These are phyloP conservation scores for Chloropsis cyanopogon DNA, from an alignment of 2,113 vertebrate species.

Conservation along the genomic window DNA sequence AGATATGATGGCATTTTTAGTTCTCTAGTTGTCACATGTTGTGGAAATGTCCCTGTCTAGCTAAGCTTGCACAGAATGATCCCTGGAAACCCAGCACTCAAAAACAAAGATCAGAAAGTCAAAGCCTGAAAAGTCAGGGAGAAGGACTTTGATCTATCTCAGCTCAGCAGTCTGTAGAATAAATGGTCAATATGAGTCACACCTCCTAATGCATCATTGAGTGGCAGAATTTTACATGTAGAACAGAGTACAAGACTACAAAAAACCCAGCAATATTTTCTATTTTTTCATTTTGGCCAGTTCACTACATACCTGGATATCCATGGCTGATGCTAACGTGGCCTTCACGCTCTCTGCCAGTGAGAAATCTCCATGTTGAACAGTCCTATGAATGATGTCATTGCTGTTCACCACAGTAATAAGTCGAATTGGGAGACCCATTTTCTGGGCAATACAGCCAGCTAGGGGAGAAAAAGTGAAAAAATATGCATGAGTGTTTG, in stretches of 20 bases:
- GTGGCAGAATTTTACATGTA: background rate
- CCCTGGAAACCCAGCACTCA: background rate
- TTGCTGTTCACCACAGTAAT: conserved; percentile 86
- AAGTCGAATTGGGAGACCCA: conserved; percentile 85
- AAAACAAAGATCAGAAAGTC: background rate
- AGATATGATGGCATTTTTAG: background rate
- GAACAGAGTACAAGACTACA: background rate
- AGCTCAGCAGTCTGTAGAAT: background rate
- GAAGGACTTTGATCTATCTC: background rate
- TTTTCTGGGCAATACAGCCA: conserved; percentile 78
- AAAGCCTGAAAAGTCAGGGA: background rate
- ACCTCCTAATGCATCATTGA: background rate
- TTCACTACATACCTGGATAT: conserved; percentile 85
- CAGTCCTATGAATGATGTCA: conserved; percentile 82
- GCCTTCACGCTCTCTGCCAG: conserved; percentile 67
- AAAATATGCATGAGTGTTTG: background rate
- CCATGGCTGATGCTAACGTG: conserved; percentile 89
- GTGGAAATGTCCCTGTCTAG: background rate
- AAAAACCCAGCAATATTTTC: fast-evolving
- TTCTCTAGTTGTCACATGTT: background rate
- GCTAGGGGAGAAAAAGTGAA: conserved; percentile 56
- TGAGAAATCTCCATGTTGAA: conserved; percentile 86
- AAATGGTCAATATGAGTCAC: background rate
- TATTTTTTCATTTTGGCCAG: background rate
- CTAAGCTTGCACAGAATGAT: background rate